Base-by-base conservation (phyloP, 2,888 invertebrate species). In the Ethmia dodecea region DNA sequence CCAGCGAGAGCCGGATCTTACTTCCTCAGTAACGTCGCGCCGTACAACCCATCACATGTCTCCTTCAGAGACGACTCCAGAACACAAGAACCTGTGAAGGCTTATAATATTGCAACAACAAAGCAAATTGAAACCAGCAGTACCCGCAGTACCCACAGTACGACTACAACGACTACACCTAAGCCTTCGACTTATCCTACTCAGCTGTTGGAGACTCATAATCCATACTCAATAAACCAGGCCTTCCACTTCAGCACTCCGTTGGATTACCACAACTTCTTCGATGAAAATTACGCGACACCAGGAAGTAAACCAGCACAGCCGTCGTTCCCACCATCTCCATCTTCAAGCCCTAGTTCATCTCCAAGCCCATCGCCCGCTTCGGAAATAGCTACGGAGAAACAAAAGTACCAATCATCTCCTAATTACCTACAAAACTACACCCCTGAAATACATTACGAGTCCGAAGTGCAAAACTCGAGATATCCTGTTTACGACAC, bases 191-290 rank as follows among this genome's bases (percentile, higher is more conserved):
- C 83, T 6, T 72, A 79, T 39, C 66, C 84, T 1, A 80, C 64
- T 42, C 79, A 76, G 42, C 48, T 86, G 31, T 49, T 86, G 10
- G 84, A 86, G 51, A 86, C 86, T 8, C 86, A 86, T 36, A 86
- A 86, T 45, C 86, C 87, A 1, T 86, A 80, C 47, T 83, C 83
- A 1, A 86, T 86, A 35, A 87, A 86, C 45, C 86, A 86, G 48
- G 86, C 83, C 0, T 86, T 86, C 61, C 80, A 83, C 48, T 80
- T 80, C 39, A 86, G 79, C 48, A 84, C 84, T 32, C 84, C 86
- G 4, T 55, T 83, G 37, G 86, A 84, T 40, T 80, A 84, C 44
- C 79, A 79, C 34, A 76, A 60, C 38, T 77, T 72, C 45, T 75
- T 71, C 15, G 81, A 86, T 13, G 84, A 84, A 29, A 59, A 66